Base-by-base conservation (phyloP, 1,140 invertebrate genomes). In the Phthorimaea operculella region DNA sequence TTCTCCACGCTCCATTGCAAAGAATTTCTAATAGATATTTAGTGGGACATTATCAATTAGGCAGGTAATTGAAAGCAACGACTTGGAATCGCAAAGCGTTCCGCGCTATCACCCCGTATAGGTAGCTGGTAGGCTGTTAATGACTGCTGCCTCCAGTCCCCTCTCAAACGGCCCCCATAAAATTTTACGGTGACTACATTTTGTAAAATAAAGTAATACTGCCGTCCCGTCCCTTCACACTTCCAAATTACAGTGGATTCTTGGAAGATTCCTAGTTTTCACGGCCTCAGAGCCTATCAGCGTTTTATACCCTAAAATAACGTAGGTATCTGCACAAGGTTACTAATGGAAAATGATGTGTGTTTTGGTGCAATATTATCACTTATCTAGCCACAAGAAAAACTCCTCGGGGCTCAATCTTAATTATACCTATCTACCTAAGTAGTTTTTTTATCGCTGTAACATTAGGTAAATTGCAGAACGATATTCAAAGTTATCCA, bases 161-260 rank as follows among this genome's bases (percentile, higher is more conserved):
- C 50, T 63, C 55, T 62, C 51, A 63, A 74, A 61, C 61, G 70
- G 57, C 54, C 55, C 54, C 47, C 62, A 72, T 79, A 79, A 71
- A 75, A 75, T 76, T 76, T 76, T 76, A 79, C 69, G 70, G 55
- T 66, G 72, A 69, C 62, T 74, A 75, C 64, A 67, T 73, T 77
- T 72, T 68, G 62, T 66, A 71, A 70, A 73, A 76, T 74, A 68
- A 74, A 72, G 70, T 66, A 68, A 69, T 75, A 63, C 58, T 56
- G 45, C 44, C 54, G 51, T 36, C 49, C 63, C 54, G 33, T 51
- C 60, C 62, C 54, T 58, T 63, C 52, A 57, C 53, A 60, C 15
- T 53, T 58, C 39, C 39, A 51, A 55, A 58, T 61, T 57, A 57
- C 36, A 54, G 49, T 33, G 49, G 39, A 58, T 58, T 62, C 55